Evolutionary conservation across 1,140 invertebrate species (phyloP).

Genomic region (Sminthurides bifidus): DNA sequence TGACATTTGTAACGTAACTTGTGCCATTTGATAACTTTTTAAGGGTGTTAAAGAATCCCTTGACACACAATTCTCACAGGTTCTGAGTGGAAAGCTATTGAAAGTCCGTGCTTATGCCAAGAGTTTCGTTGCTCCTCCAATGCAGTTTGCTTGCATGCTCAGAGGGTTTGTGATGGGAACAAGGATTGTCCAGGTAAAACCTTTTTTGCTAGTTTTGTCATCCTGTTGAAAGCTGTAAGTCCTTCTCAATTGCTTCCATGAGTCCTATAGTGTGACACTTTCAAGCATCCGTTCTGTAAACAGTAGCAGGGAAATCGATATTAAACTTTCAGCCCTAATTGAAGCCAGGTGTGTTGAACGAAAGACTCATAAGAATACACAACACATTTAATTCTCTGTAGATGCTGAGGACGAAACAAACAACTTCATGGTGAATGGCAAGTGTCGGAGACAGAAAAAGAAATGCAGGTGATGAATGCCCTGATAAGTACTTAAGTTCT

Average conservation of each 20-base stretch:
- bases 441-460: slow-evolving; percentile 9
- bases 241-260: background rate
- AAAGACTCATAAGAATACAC: background rate
- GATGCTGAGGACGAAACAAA: slow-evolving; percentile 18
- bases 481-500: background rate
- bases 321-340: background rate
- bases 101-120: slow-evolving; percentile 20
- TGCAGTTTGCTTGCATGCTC: slow-evolving; percentile 10
- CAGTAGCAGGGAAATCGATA: background rate
- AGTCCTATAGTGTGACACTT: background rate
- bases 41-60: too few relatives aligned
- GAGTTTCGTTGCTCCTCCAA: slow-evolving; percentile 17
- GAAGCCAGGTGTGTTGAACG: background rate
- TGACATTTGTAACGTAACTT: too few relatives aligned
- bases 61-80: too few relatives aligned
- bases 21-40: too few relatives aligned
- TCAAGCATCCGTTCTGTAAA: background rate
- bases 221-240: background rate
- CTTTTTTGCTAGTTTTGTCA: background rate
- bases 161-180: slow-evolving; percentile 19
- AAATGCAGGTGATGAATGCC: slow-evolving; percentile 12
- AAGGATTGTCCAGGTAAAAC: slow-evolving; percentile 10
- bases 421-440: slow-evolving; percentile 3
- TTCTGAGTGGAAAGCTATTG: slow-evolving; percentile 17
- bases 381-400: slow-evolving; percentile 1